Conservation (phyloP, 2,797 vertebrate species). For the Neostethus bicornis region DNA sequence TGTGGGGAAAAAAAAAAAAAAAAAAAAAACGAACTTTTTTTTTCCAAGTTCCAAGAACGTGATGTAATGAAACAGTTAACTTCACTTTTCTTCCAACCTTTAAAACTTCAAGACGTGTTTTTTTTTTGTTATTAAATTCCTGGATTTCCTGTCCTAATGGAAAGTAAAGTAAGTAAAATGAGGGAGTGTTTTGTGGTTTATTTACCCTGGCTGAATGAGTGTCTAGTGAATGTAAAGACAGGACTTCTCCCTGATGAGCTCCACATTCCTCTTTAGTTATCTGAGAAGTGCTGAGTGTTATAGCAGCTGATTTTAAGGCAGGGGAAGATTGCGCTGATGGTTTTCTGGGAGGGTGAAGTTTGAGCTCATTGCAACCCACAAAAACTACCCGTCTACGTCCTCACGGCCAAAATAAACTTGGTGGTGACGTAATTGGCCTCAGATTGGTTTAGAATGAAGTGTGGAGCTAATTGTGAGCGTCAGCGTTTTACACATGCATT, state of each 20-base stretch:
- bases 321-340: conserved; percentile 38
- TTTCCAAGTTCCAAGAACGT: conserved; percentile 1
- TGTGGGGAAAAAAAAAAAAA: conserved; percentile 60
- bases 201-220: conserved; percentile 71
- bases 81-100: conserved; percentile 24
- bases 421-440: conserved; percentile 14
- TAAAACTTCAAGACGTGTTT: conserved; percentile 35
- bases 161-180: conserved; percentile 65
- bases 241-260: conserved; percentile 57
- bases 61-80: conserved; percentile 10
- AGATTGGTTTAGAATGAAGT: background rate
- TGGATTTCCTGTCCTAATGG: conserved; percentile 67
- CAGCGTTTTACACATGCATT: background rate
- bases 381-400: conserved; percentile 14
- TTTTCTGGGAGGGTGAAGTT: conserved; percentile 37
- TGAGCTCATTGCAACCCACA: conserved; percentile 42
- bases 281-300: conserved; percentile 72
- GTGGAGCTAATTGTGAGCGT: background rate
- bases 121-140: conserved; percentile 60
- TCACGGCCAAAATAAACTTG: conserved; percentile 33
- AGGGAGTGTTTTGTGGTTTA: conserved; percentile 57
- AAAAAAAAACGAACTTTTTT: too few species aligned
- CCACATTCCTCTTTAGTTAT: conserved; percentile 67
- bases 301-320: conserved; percentile 69
- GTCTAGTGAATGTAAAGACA: conserved; percentile 58